Conservation (phyloP, 1,140 invertebrate species). For the Papilio xuthus region DNA sequence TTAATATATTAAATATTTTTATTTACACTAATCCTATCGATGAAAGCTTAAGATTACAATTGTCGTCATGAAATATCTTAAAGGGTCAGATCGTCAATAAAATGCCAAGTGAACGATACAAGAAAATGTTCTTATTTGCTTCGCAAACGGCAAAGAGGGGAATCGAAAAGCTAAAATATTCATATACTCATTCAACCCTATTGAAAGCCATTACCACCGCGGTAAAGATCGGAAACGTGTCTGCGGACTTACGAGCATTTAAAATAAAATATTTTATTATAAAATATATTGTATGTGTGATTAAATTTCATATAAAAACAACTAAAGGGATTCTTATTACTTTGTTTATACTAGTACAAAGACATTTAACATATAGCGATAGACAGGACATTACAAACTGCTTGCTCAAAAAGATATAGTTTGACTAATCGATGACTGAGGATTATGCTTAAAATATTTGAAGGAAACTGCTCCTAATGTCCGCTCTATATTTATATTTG, state of each 20-base stretch:
- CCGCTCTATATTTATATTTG: no score
- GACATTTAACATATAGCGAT: no score
- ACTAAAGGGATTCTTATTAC: no score
- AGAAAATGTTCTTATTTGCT: constrained; percentile 16
- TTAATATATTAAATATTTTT: not conserved
- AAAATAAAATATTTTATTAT: constrained; percentile 1
- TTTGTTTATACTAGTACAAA: no score
- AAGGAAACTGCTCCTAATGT: no score
- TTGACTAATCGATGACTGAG: no score
- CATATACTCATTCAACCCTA: constrained; percentile 29
- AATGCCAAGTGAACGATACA: not conserved
- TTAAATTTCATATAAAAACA: not conserved
- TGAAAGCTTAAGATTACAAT: not conserved
- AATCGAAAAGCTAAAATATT: constrained; percentile 31
- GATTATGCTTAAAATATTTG: no score
- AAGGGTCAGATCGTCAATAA: constrained; percentile 10
- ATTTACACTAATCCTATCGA: not conserved
- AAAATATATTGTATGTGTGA: not conserved
- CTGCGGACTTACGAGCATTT: not conserved
- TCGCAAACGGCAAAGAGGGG: constrained; percentile 24
- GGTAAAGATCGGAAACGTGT: constrained; percentile 29
- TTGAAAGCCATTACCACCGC: constrained; percentile 28
- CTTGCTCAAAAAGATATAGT: no score
- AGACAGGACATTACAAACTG: no score
- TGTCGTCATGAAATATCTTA: constrained; percentile 15